Evolutionary conservation across 2,888 invertebrate species (phyloP).

Genomic region (Phaonia tiefii): DNA sequence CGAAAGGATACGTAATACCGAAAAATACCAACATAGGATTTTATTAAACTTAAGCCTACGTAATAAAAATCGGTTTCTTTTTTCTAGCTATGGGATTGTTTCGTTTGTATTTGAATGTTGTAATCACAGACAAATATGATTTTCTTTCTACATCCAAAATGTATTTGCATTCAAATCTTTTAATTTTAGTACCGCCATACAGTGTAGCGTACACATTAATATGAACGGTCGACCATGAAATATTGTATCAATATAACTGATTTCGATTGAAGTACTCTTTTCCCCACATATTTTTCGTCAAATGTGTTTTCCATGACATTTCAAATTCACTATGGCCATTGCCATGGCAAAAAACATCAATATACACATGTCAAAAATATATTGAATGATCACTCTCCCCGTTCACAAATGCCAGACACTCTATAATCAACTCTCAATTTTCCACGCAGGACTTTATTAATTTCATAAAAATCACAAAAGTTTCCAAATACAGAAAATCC

Average conservation of each 20-base stretch:
- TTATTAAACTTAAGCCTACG: too few species aligned
- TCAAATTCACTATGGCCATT: conserved; percentile 23
- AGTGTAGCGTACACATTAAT: neutral
- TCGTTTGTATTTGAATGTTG: too few species aligned
- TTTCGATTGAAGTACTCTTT: neutral
- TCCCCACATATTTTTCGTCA: neutral
- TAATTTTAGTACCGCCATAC: too few species aligned
- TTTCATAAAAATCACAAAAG: conserved; percentile 23
- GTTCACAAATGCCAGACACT: conserved; percentile 4
- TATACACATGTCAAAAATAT: conserved; percentile 59
- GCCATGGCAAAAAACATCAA: neutral
- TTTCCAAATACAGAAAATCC: conserved; percentile 1
- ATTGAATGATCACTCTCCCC: conserved; percentile 60
- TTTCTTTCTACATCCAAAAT: too few species aligned
- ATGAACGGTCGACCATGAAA: conserved; percentile 6
- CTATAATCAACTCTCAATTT: conserved; percentile 43
- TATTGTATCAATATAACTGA: neutral
- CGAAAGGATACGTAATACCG: too few species aligned
- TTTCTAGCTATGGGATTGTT: too few species aligned
- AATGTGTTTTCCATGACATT: conserved; percentile 11
- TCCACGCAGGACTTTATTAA: conserved; percentile 65
- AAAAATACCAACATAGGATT: too few species aligned
- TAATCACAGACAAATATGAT: too few species aligned
- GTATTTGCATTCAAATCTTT: too few species aligned
- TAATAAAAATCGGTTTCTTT: too few species aligned